Evolutionary conservation across 2,888 invertebrate genomes (phyloP).

Genomic region (Lasioglossum pauxillum): DNA sequence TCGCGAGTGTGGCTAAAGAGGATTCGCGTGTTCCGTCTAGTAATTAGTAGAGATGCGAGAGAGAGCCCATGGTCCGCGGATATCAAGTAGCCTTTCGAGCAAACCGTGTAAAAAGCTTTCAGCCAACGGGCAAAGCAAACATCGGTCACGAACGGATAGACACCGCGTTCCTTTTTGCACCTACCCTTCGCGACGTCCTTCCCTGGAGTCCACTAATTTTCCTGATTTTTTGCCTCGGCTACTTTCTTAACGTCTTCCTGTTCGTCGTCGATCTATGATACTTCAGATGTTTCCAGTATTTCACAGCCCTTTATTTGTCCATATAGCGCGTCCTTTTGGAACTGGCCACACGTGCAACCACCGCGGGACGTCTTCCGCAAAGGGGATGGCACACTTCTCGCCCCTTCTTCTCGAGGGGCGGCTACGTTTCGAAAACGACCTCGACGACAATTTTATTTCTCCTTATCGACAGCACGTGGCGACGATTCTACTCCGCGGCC

Average conservation of each 20-base stretch:
- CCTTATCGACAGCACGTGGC: slow-evolving; percentile 70
- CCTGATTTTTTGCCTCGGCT: neutral
- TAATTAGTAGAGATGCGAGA: slow-evolving; percentile 74
- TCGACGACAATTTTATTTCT: slow-evolving; percentile 73
- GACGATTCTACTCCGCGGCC: slow-evolving; percentile 37
- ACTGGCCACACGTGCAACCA: slow-evolving; percentile 64
- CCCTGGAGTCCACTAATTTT: neutral
- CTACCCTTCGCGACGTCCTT: slow-evolving; percentile 23
- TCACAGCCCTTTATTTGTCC: neutral
- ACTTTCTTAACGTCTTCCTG: neutral
- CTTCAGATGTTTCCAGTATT: neutral
- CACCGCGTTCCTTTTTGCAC: slow-evolving; percentile 62
- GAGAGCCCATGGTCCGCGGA: slow-evolving; percentile 14
- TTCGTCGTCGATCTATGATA: neutral
- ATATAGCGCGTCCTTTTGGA: neutral
- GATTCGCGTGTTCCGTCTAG: slow-evolving; percentile 70
- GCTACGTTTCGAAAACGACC: slow-evolving; percentile 52
- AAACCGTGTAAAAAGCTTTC: slow-evolving; percentile 77
- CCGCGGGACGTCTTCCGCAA: slow-evolving; percentile 58
- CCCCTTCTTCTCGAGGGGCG: slow-evolving; percentile 46
- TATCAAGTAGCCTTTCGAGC: slow-evolving; percentile 61
- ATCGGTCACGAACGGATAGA: slow-evolving; percentile 77
- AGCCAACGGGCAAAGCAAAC: slow-evolving; percentile 75
- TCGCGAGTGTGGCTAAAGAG: slow-evolving; percentile 43
- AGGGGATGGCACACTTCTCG: slow-evolving; percentile 66